phyloP scores from a whole-genome alignment of 2,113 vertebrate species.

The Atrichornis clamosus region DNA sequence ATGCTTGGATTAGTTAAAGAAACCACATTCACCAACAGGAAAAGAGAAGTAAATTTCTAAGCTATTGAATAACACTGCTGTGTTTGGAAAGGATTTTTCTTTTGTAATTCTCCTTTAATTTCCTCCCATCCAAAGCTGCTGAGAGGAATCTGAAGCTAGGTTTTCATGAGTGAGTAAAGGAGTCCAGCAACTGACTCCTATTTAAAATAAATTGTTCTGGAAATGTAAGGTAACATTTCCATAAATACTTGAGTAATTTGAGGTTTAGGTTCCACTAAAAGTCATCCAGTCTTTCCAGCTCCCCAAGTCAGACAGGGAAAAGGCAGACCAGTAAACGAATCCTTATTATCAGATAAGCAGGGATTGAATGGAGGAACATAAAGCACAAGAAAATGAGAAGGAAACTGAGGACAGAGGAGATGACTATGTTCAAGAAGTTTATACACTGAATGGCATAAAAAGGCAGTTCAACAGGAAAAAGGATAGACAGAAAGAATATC shows the following conservation, averaged over 20 bases:
- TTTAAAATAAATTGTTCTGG: constrained; percentile 26
- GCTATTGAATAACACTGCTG: constrained; percentile 47
- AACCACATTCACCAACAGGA: constrained; percentile 46
- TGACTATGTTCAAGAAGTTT: neutral
- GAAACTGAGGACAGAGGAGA: neutral
- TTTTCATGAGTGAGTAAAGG: constrained; percentile 5
- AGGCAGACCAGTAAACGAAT: neutral
- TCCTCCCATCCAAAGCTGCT: constrained; percentile 29
- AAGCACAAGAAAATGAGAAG: neutral
- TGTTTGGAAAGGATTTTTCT: constrained; percentile 53
- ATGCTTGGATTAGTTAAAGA: constrained; percentile 39
- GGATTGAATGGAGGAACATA: neutral
- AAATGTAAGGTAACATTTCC: constrained; percentile 30
- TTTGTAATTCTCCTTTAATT: constrained; percentile 50
- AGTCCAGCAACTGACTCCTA: constrained; percentile 4
- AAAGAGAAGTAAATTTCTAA: constrained; percentile 45
- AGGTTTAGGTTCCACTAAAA: constrained; percentile 11
- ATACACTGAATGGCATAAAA: neutral
- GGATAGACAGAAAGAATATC: neutral
- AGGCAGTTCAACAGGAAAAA: neutral
- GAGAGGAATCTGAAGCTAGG: neutral
- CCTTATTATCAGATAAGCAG: neutral
- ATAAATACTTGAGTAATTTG: constrained; percentile 7
- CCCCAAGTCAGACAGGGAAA: neutral
- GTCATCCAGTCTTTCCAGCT: neutral